phyloP scores from a whole-genome alignment of 2,113 vertebrate species.

The Colinus virginianus region DNA sequence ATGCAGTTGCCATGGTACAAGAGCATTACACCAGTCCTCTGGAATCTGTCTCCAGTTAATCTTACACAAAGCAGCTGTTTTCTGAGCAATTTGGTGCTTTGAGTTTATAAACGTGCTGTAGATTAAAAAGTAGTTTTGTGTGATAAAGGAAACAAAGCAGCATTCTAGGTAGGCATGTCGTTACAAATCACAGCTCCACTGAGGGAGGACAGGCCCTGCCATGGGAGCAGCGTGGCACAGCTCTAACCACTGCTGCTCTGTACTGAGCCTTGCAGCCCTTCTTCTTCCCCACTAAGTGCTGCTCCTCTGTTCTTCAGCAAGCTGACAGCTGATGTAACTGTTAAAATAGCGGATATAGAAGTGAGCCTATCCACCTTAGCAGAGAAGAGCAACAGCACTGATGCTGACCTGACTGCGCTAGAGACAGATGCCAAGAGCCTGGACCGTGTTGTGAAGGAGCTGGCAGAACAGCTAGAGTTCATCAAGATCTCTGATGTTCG shows the following conservation, averaged over 20 bases:
- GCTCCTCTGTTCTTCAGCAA: conserved; percentile 79
- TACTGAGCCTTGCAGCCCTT: neutral
- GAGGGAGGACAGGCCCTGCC: neutral
- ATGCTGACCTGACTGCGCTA: conserved; percentile 77
- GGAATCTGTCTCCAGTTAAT: conserved; percentile 46
- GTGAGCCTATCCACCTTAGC: conserved; percentile 77
- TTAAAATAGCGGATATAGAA: conserved; percentile 85
- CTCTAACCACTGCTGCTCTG: neutral
- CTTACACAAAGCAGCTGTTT: conserved; percentile 53
- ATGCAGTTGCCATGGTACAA: conserved; percentile 58
- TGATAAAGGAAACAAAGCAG: conserved; percentile 45
- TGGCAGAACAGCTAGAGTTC: conserved; percentile 91
- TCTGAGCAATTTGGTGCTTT: conserved; percentile 48
- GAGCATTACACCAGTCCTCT: conserved; percentile 32
- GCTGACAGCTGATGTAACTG: conserved; percentile 84
- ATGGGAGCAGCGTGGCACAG: neutral
- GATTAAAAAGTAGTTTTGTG: conserved; percentile 32
- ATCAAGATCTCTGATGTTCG: conserved; percentile 96
- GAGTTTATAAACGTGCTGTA: conserved; percentile 46
- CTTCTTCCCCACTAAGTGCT: neutral
- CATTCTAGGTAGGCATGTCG: conserved; percentile 5
- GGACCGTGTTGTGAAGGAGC: conserved; percentile 84
- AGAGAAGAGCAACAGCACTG: conserved; percentile 77
- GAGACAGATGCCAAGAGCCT: conserved; percentile 85
- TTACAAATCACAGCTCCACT: conserved; percentile 12